Percentiles rank a stretch among this genome's conserved stretches.
These are phyloP conservation scores for Gymnodraco acuticeps DNA, from an alignment of 2,797 vertebrate genomes.

Conservation along the genomic window DNA sequence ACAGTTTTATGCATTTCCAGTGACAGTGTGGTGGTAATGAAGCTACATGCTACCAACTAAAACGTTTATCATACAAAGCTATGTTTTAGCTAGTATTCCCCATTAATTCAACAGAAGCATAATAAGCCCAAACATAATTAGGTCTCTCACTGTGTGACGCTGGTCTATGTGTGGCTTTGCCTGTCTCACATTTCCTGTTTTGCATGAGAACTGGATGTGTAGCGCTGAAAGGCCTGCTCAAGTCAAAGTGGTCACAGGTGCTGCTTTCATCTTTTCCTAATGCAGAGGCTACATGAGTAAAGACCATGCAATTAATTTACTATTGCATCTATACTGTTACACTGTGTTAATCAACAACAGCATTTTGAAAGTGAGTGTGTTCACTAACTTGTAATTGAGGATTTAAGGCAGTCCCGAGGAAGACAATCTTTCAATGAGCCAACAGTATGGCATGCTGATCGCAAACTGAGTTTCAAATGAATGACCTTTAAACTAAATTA, in stretches of 20 bases:
- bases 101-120: conserved; percentile 33
- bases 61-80: conserved; percentile 3
- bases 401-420: no score
- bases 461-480: not conserved
- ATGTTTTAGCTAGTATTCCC: not conserved
- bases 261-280: not conserved
- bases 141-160: not conserved
- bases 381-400: not conserved
- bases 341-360: not conserved
- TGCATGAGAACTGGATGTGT: conserved; percentile 12
- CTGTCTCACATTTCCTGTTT: not conserved
- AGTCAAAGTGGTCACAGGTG: not conserved
- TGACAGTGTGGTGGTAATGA: conserved; percentile 12
- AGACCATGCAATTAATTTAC: not conserved
- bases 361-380: not conserved
- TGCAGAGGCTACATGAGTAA: not conserved
- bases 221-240: not conserved
- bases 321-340: not conserved
- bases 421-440: no score
- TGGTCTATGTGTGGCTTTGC: not conserved
- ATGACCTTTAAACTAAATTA: not conserved
- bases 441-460: not conserved
- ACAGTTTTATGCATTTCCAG: conserved; percentile 22
- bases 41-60: conserved; percentile 27
- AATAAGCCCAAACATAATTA: conserved; percentile 35